Percentiles rank a stretch among this genome's conserved stretches.
phyloP scores from a whole-genome alignment of 2,113 vertebrate species.

The Phocoena phocoena region DNA sequence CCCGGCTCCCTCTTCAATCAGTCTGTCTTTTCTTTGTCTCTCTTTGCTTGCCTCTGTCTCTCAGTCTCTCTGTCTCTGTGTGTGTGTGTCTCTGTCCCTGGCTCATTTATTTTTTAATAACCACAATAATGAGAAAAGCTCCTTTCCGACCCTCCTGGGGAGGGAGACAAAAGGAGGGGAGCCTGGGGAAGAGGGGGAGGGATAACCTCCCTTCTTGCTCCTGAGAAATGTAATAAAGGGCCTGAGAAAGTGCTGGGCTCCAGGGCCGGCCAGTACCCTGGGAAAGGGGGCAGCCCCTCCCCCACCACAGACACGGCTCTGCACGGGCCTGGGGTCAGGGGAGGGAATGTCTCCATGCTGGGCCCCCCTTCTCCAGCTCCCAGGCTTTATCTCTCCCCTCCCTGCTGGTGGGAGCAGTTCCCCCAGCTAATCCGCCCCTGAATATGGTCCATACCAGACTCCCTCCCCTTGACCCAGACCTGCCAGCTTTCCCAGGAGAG shows the following conservation, averaged over 20 bases:
- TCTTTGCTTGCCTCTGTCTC: conserved; percentile 50
- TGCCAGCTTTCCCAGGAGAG: conserved; percentile 71
- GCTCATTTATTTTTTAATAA: conserved; percentile 82
- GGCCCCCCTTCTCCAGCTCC: conserved; percentile 70
- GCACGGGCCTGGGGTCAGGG: conserved; percentile 70
- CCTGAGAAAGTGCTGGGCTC: conserved; percentile 78
- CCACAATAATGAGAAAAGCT: conserved; percentile 82
- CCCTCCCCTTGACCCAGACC: conserved; percentile 74
- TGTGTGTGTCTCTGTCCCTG: conserved; percentile 64
- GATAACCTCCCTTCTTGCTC: conserved; percentile 75
- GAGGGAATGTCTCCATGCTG: conserved; percentile 67
- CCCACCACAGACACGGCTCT: conserved; percentile 61
- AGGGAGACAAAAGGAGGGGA: conserved; percentile 81
- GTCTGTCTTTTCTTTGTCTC: conserved; percentile 65
- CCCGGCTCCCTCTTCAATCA: conserved; percentile 19
- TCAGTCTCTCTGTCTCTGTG: conserved; percentile 59
- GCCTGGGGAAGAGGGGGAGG: conserved; percentile 71
- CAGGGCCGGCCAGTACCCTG: conserved; percentile 63
- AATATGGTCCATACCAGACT: conserved; percentile 74
- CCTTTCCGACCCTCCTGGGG: conserved; percentile 79
- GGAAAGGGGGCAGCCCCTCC: conserved; percentile 76
- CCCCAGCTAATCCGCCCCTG: conserved; percentile 75
- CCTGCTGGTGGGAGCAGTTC: conserved; percentile 80
- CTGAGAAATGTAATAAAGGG: conserved; percentile 82
- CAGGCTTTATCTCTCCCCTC: conserved; percentile 79